Evolutionary conservation across 2,113 vertebrate genomes (phyloP), one percentile per base, ranked within the genome.

Genomic region (Thamnaconus septentrionalis): DNA sequence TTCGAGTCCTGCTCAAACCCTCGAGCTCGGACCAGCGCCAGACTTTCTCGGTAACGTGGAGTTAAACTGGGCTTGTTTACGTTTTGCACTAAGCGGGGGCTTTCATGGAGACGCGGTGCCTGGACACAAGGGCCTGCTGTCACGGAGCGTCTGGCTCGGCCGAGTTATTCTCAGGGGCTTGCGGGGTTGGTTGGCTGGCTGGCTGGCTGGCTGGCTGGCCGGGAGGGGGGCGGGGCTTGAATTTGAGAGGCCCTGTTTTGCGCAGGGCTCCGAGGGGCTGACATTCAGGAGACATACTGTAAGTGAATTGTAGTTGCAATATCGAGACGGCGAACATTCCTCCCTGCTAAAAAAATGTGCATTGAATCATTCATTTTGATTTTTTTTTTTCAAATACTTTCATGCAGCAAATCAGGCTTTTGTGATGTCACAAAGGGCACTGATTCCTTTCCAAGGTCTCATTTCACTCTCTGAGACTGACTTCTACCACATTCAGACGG

Each of bases 181-280:
- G 46, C 7, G 10, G 7, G 10, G 3, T 3, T 4, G 46, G 7
- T 48, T 7, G 46, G 47, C 11, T 7, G 47, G 8, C 8, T 7
- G 8, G 47, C 11, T 7, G 47, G 8, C 8, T 7, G 8, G 47
- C 3, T 7, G 47, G 7, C 11, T 7, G 47, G 47, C 1, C 9
- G 31, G 6, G 73, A 74, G 78, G 56, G 66, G 73, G 75, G 75
- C 58, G 47, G 8, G 58, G 31, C 78, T 64, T 82, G 61, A 78
- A 82, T 77, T 71, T 88, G 76, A 88, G 84, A 68, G 71, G 79
- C 59, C 66, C 49, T 31, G 58, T 73, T 78, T 71, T 78, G 71
- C 77, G 80, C 76, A 47, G 39, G 53, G 56, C 40, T 61, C 66
- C 8, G 66, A n/a, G 4, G 8, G 4, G 18, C 18, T 31, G 18